Base-by-base conservation (phyloP, 2,888 invertebrate species). In the Idaea straminata region DNA sequence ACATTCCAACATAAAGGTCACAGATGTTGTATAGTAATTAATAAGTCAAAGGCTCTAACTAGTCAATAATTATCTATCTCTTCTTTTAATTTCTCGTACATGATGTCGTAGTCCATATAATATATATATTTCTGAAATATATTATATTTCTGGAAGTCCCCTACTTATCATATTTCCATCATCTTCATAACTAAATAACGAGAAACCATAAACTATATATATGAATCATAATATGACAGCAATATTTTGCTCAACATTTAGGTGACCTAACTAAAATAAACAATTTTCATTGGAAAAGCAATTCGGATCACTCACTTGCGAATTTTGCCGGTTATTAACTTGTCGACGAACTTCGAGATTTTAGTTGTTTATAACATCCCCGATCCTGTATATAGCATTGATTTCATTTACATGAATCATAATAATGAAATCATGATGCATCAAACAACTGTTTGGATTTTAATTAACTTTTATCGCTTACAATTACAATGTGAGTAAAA, bases 321-420 rank as follows among this genome's bases (percentile, higher is more conserved):
- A 57, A 66, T 65, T 67, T 64, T 59, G 59, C 35, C 15, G 38
- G 36, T 62, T 62, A 62, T 67, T 59, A 64, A 64, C 64, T 35
- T 64, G 64, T 64, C 61, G 47, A 63, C 66, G 62, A 65, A 58
- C 63, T 25, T 57, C 63, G 64, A 65, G 47, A 61, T 68, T 64
- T 64, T 67, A 47, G 35, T 65, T 64, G 57, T 66, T 64, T 68
- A 68, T 65, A 66, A 61, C 57, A 62, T 64, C 47, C 47, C 47
- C 13, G 47, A 47, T 6, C 47, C 47, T 47, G 47, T 7, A 13
- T 10, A 47, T 47, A 10, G 13, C 47, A 47, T 13, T 47, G 47
- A 47, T 47, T 47, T 47, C 47, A 47, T 47, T 47, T 47, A 47
- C 47, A 47, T 47, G 7, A 47, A 47, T 47, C 7, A 47, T 6